Evolutionary conservation across 2,797 vertebrate genomes (phyloP).

Genomic region (Falco columbarius): DNA sequence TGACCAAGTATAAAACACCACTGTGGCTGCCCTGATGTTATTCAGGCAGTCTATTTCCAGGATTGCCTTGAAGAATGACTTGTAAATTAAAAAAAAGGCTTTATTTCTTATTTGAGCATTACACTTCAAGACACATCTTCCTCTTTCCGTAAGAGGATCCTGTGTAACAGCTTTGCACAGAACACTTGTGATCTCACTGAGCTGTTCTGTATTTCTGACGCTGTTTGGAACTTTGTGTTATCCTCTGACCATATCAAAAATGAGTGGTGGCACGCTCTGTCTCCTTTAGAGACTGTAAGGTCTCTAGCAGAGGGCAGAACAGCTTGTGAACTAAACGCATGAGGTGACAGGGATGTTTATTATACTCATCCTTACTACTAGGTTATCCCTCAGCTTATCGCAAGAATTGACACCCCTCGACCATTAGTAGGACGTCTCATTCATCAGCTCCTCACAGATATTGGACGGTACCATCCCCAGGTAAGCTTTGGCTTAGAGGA

Average conservation of each 20-base stretch:
- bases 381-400: constrained; percentile 98
- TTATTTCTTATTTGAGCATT: not conserved
- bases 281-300: not conserved
- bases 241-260: not conserved
- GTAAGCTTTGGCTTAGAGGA: constrained; percentile 57
- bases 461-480: constrained; percentile 96
- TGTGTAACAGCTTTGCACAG: not conserved
- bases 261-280: not conserved
- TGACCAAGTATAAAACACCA: not conserved
- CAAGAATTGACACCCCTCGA: constrained; percentile 95
- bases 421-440: constrained; percentile 96
- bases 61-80: not conserved
- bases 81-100: not conserved
- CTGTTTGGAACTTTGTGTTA: not conserved
- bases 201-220: not conserved
- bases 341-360: not conserved
- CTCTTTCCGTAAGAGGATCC: not conserved
- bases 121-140: not conserved
- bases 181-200: not conserved
- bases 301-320: not conserved
- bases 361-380: constrained; percentile 47
- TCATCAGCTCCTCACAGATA: constrained; percentile 97
- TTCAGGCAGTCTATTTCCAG: not conserved
- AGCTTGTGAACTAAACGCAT: not conserved
- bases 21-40: not conserved